These are phyloP conservation scores for Agrypnia vestita DNA, from an alignment of 1,140 invertebrate species.

Conservation along the genomic window DNA sequence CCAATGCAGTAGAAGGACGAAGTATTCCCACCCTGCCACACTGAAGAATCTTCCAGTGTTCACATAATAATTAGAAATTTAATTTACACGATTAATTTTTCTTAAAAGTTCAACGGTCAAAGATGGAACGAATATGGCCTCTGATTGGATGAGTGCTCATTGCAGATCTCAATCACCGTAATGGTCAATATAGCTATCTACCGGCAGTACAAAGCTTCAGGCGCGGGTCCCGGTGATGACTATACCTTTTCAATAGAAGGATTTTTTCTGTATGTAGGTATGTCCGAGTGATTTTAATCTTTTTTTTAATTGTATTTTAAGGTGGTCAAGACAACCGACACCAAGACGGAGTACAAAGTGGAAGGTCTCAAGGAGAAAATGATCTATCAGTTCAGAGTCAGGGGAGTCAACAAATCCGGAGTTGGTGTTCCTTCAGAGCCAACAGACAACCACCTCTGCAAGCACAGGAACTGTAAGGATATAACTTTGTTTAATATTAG, in stretches of 20 bases:
- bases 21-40: no score
- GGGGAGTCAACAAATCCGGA: constrained; percentile 94
- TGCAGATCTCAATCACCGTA: no score
- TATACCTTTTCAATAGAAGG: background rate
- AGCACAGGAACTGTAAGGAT: constrained; percentile 92
- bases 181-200: no score
- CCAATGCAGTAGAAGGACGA: no score
- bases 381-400: constrained; percentile 94
- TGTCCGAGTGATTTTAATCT: background rate
- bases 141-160: no score
- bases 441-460: constrained; percentile 93
- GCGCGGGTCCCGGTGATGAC: background rate
- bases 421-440: constrained; percentile 90
- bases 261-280: background rate
- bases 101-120: no score
- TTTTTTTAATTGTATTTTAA: constrained; percentile 51
- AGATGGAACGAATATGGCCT: no score
- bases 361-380: constrained; percentile 94
- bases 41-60: no score
- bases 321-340: constrained; percentile 83
- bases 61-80: no score
- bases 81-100: no score
- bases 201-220: background rate
- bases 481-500: background rate
- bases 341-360: constrained; percentile 85